These are phyloP conservation scores for Hypomesus transpacificus DNA, from an alignment of 2,113 vertebrate species.

Conservation along the genomic window DNA sequence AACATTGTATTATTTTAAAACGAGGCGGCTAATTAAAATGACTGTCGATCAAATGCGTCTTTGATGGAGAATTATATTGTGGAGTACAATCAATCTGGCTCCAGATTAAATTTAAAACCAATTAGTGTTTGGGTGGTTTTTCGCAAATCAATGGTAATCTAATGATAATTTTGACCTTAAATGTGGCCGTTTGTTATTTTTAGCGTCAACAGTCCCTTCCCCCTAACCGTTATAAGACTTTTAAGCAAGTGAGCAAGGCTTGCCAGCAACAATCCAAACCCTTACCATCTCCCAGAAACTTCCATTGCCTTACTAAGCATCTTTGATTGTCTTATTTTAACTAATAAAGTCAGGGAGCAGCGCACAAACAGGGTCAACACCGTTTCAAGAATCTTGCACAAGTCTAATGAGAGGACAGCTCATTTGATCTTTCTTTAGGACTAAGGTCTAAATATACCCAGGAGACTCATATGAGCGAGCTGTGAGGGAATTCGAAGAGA, in stretches of 20 bases:
- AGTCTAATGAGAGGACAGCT: constrained; percentile 40
- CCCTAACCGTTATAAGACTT: constrained; percentile 14
- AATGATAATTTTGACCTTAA: constrained; percentile 70
- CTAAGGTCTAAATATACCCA: neutral
- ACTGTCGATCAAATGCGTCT: constrained; percentile 55
- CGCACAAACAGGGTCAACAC: constrained; percentile 70
- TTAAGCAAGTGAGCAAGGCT: constrained; percentile 23
- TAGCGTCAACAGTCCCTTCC: constrained; percentile 30
- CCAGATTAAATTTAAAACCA: constrained; percentile 73
- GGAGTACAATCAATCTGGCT: constrained; percentile 63
- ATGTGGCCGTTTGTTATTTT: constrained; percentile 52
- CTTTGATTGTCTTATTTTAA: constrained; percentile 74
- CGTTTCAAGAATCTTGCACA: constrained; percentile 69
- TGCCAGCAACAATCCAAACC: constrained; percentile 25
- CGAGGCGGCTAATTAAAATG: constrained; percentile 62
- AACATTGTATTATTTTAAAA: constrained; percentile 55
- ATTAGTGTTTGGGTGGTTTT: constrained; percentile 63
- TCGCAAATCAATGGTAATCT: constrained; percentile 69
- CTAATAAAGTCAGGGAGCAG: constrained; percentile 62
- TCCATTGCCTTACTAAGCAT: constrained; percentile 53
- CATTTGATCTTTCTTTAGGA: constrained; percentile 24
- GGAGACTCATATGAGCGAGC: constrained; percentile 17
- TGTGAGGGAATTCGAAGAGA: neutral
- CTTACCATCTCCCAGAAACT: constrained; percentile 14
- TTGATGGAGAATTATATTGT: constrained; percentile 57